These are phyloP conservation scores for Caligus rogercresseyi DNA, from an alignment of 1,140 invertebrate species.

Conservation along the genomic window DNA sequence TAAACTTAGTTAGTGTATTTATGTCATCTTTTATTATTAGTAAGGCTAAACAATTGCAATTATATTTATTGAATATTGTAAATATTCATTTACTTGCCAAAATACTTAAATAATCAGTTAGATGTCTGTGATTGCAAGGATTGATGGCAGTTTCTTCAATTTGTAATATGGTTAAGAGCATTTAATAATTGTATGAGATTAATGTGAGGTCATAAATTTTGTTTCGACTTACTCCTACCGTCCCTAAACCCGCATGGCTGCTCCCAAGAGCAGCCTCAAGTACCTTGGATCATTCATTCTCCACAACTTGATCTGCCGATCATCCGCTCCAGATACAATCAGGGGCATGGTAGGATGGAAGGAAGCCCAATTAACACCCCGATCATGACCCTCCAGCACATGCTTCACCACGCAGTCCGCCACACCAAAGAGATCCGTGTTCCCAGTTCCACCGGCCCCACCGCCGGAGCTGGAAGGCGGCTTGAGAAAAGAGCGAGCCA, in stretches of 20 bases:
- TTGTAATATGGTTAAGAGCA: too few species aligned
- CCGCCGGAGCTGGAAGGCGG: slow-evolving; percentile 41
- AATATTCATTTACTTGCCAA: too few species aligned
- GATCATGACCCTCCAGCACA: slow-evolving; percentile 88
- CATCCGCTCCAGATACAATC: slow-evolving; percentile 93
- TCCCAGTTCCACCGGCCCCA: not conserved
- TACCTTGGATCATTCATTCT: slow-evolving; percentile 86
- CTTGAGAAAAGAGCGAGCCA: slow-evolving; percentile 74
- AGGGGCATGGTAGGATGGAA: slow-evolving; percentile 90
- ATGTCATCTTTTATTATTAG: too few species aligned
- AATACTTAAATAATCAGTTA: too few species aligned
- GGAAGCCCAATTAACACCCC: slow-evolving; percentile 94
- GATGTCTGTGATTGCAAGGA: too few species aligned
- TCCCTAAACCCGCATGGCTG: not conserved
- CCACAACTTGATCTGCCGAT: slow-evolving; percentile 94
- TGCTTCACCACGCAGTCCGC: slow-evolving; percentile 95
- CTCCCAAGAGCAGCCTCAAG: not conserved
- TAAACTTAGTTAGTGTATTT: too few species aligned
- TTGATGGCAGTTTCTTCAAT: too few species aligned
- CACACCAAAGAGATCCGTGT: slow-evolving; percentile 23
- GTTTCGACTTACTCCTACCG: not conserved
- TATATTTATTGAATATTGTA: too few species aligned
- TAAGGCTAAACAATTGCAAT: too few species aligned
- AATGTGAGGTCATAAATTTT: too few species aligned
- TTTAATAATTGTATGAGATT: too few species aligned